Conservation (phyloP, 1,140 invertebrate species). For the Ladona fulva region DNA sequence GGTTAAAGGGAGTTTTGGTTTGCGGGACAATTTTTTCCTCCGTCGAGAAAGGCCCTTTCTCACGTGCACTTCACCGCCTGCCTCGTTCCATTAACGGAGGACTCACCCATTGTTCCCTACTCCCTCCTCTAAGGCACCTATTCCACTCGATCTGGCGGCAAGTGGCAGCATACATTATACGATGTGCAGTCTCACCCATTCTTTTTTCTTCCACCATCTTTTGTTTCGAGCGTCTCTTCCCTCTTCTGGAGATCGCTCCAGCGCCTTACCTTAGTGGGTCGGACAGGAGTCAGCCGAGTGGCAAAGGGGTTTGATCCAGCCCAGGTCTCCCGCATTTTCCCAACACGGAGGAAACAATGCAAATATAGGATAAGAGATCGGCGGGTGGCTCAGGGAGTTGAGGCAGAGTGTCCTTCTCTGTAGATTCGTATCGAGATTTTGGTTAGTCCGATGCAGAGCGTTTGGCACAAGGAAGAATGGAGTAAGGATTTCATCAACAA, state of each 20-base stretch:
- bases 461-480: too few relatives aligned
- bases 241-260: neutral
- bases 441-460: too few relatives aligned
- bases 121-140: neutral
- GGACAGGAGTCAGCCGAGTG: constrained; percentile 1
- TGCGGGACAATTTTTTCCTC: too few relatives aligned
- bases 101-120: neutral
- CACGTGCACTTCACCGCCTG: too few relatives aligned
- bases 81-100: neutral
- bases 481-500: too few relatives aligned
- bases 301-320: neutral
- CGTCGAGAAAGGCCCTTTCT: too few relatives aligned
- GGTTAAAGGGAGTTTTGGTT: too few relatives aligned
- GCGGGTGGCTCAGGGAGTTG: neutral
- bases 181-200: neutral
- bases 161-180: neutral
- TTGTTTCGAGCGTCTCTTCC: neutral
- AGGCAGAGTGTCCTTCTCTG: neutral
- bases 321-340: neutral
- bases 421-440: too few relatives aligned
- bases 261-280: neutral
- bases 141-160: neutral
- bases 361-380: neutral
- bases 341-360: neutral
- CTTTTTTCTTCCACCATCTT: neutral